These are phyloP conservation scores for Cheilosia impressa DNA, from an alignment of 2,888 invertebrate species.

Conservation along the genomic window DNA sequence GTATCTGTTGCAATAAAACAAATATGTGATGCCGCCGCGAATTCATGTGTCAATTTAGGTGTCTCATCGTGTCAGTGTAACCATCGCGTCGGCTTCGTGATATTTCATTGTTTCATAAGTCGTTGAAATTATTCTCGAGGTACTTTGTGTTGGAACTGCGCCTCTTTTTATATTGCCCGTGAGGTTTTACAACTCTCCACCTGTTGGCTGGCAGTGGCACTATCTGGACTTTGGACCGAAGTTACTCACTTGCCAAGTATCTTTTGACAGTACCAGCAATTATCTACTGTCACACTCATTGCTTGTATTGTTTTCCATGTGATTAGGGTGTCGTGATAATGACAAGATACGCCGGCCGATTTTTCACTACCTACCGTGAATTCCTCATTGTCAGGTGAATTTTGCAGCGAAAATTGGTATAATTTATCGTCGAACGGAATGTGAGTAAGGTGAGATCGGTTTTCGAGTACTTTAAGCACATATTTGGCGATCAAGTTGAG, in stretches of 20 bases:
- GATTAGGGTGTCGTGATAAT: slow-evolving; percentile 43
- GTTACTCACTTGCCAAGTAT: not conserved
- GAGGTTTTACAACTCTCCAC: not conserved
- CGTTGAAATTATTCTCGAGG: not conserved
- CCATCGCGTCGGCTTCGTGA: too few relatives aligned
- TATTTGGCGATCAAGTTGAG: slow-evolving; percentile 2
- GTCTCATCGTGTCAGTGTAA: slow-evolving; percentile 41
- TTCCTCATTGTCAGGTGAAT: slow-evolving; percentile 27
- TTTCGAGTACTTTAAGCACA: slow-evolving; percentile 1
- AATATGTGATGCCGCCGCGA: slow-evolving; percentile 23
- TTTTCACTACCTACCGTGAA: slow-evolving; percentile 10
- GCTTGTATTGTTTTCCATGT: slow-evolving; percentile 10
- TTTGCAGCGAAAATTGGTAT: slow-evolving; percentile 2
- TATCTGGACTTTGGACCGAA: not conserved
- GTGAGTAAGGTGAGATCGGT: not conserved
- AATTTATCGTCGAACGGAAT: not conserved
- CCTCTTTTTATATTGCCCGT: not conserved
- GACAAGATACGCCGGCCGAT: slow-evolving; percentile 12
- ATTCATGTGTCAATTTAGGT: slow-evolving; percentile 49
- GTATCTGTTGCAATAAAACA: slow-evolving; percentile 35
- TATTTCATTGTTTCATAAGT: slow-evolving; percentile 14
- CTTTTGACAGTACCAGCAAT: not conserved
- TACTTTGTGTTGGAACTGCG: slow-evolving; percentile 6
- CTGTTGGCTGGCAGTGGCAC: not conserved
- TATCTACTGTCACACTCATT: not conserved